phyloP scores from a whole-genome alignment of 2,113 vertebrate species.

The Carlito syrichta region DNA sequence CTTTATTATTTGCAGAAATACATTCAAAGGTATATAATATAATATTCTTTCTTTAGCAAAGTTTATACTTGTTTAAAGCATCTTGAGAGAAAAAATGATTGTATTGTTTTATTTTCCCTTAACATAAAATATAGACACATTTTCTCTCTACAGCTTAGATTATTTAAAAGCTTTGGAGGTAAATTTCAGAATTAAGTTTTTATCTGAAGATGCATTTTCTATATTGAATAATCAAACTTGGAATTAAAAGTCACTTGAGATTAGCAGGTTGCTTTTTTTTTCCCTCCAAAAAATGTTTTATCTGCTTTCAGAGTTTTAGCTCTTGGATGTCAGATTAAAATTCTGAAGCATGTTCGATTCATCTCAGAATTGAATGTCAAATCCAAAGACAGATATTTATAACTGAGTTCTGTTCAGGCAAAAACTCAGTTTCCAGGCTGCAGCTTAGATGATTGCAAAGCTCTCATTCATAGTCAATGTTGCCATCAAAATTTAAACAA shows the following conservation, averaged over 20 bases:
- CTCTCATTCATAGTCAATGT: not conserved
- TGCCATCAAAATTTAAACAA: constrained; percentile 55
- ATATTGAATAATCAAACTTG: constrained; percentile 60
- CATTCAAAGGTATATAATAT: not conserved
- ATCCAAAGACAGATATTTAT: constrained; percentile 70
- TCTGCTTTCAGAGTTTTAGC: constrained; percentile 63
- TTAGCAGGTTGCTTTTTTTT: constrained; percentile 44
- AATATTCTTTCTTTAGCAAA: constrained; percentile 31
- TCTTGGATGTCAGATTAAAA: constrained; percentile 71
- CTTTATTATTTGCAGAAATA: constrained; percentile 65
- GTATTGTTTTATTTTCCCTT: constrained; percentile 49
- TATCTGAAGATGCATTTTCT: constrained; percentile 49
- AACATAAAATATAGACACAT: constrained; percentile 27
- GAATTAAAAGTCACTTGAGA: constrained; percentile 70
- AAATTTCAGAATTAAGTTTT: constrained; percentile 52
- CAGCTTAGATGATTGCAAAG: not conserved
- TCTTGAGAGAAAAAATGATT: constrained; percentile 33
- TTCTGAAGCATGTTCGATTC: constrained; percentile 64
- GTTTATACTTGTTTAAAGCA: not conserved
- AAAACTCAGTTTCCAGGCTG: constrained; percentile 24
- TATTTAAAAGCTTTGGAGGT: constrained; percentile 29
- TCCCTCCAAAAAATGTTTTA: constrained; percentile 51
- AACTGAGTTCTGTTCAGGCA: constrained; percentile 52
- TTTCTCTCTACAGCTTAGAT: constrained; percentile 34
- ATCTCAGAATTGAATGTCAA: constrained; percentile 67